Base-by-base conservation (phyloP, 2,113 vertebrate species). In the Pteruthius melanotis region DNA sequence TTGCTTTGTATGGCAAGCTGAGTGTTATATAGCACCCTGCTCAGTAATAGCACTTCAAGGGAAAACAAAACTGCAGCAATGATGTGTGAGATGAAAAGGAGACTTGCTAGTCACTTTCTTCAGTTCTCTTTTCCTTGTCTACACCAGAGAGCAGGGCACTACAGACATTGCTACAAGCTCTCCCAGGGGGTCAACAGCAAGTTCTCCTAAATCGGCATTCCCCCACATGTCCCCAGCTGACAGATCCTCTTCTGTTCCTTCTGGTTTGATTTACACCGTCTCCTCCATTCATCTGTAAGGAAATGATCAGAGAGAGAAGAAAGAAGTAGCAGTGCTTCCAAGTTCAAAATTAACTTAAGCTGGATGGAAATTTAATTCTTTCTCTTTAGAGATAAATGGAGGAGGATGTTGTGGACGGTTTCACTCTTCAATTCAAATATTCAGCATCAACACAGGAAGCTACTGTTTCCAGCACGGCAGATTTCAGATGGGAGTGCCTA, bases 391-490 rank as follows among this genome's bases (percentile, higher is more conserved):
- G 45, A 91, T 61, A 77, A 88, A 93, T 53, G 75, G 69, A 75
- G 49, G 64, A 81, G 84, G 93, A 64, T 79, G 71, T 47, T 61
- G 68, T 35, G 49, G 86, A 87, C 60, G 13, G 31, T 78, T 88
- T 54, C 60, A 68, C 39, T 26, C 72, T 93, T 95, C 95, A n/a
- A 83, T 96, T 97, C 96, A 92, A 96, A 92, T 94, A 90, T 74
- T 96, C 93, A 95, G 79, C 90, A 50, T 61, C 60, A 70, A 83
- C 76, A 79, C 61, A 90, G 91, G 89, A 97, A 97, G 82, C 96
- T 90, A 96, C 94, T 93, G 95, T 96, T 97, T 96, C 95, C 76
- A 96, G 74, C 63, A 52, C n/a, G 65, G 87, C 71, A 93, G 86
- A 77, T 83, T 93, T 96, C 89, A 97, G 79, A 77, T 1, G 6